Evolutionary conservation across 2,888 invertebrate species (phyloP).

Genomic region (Callimorpha dominula): DNA sequence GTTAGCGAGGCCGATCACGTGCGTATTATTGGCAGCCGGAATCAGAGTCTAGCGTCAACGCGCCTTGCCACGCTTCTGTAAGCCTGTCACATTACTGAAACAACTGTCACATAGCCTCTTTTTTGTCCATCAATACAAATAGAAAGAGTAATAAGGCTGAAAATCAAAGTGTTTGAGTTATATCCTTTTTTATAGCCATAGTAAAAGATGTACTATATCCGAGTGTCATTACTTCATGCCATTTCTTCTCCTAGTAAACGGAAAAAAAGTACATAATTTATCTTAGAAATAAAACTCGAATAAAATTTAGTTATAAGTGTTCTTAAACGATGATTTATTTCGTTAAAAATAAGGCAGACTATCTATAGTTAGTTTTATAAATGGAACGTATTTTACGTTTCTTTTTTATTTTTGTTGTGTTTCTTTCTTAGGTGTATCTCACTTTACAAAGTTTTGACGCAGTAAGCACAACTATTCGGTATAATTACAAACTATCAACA

Average conservation of each 20-base stretch:
- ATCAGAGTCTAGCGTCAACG: conserved; percentile 74
- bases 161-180: not conserved
- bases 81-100: conserved; percentile 51
- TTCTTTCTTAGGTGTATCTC: not conserved
- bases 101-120: conserved; percentile 32
- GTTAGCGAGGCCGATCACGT: conserved; percentile 73
- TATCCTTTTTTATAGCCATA: not conserved
- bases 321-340: not conserved
- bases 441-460: not conserved
- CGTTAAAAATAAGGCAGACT: not conserved
- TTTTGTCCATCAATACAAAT: conserved; percentile 1
- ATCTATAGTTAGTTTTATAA: not conserved
- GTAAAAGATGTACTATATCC: not conserved
- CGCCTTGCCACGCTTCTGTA: conserved; percentile 52
- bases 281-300: not conserved
- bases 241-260: not conserved
- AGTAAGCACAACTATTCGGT: not conserved
- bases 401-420: not conserved
- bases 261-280: not conserved
- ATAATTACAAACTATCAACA: not conserved
- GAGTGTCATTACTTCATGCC: not conserved
- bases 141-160: not conserved
- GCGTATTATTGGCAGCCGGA: conserved; percentile 81
- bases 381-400: too few relatives aligned
- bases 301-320: not conserved